A percentile compares a stretch with the other conserved stretches of the same genome.
These are phyloP conservation scores for Agrochola lota DNA, from an alignment of 2,888 invertebrate genomes.

Conservation along the genomic window DNA sequence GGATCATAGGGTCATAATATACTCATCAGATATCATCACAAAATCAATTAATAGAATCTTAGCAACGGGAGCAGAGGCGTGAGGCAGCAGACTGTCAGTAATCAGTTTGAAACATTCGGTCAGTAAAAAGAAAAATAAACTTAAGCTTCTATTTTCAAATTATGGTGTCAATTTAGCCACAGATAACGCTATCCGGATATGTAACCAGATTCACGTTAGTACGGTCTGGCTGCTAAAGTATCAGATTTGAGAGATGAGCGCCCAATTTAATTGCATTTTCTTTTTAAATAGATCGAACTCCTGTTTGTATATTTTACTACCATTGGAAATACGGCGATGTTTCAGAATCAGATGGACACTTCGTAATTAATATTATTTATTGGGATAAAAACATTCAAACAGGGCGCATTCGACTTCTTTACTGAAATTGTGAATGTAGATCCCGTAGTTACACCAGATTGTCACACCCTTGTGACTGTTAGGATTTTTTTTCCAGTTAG, in stretches of 20 bases:
- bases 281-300: conserved; percentile 15
- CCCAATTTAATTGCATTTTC: conserved; percentile 8
- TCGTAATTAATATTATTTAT: no score
- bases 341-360: not conserved
- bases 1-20: no score
- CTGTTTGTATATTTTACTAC: not conserved
- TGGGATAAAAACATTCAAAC: no score
- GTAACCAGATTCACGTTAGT: conserved; percentile 21
- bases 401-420: no score
- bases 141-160: conserved; percentile 15
- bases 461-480: no score
- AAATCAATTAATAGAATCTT: not conserved
- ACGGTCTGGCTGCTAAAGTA: conserved; percentile 5
- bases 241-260: conserved; percentile 17
- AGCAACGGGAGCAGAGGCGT: not conserved
- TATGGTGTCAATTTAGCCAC: conserved; percentile 24
- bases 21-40: not conserved
- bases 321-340: no score
- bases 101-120: not conserved
- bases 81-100: not conserved
- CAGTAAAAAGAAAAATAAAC: not conserved
- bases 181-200: conserved; percentile 41
- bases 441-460: no score
- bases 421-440: no score
- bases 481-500: no score